Evolutionary conservation across 1,140 invertebrate species (phyloP), one percentile per base, ranked within the genome.

Genomic region (Drosophila orena): DNA sequence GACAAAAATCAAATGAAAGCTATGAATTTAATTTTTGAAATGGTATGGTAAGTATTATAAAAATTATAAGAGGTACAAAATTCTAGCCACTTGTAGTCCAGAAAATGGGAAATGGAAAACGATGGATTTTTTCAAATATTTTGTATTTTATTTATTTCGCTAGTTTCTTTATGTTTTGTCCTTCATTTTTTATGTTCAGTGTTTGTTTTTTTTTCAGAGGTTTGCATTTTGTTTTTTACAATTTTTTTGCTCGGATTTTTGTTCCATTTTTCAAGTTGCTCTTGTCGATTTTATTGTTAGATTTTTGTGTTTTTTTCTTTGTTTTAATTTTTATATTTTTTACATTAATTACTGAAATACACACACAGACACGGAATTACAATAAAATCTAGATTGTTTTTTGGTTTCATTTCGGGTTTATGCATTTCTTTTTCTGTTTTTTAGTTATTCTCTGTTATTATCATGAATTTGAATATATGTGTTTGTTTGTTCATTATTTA

Each of bases 361-460:
- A 88, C 83, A 86, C 83, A 88, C 84, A 89, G 84, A 89, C 84
- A 89, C 84, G 84, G 84, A 89, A 89, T 89, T 89, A 89, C 84
- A 89, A 89, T 89, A 89, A 83, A 81, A 89, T 89, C 84, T 89
- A 89, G 86, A 89, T 68, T 85, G 62, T 79, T 70, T 65, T 79
- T 79, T 64, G 49, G 53, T 52, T 77, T 69, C 56, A 49, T 68
- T 70, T 70, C 57, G 50, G 46, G 58, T 68, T 56, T 43, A 64
- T 64, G 60, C 30, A 8, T 72, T 38, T 38, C 35, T 30, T 30
- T 10, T 30, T 30, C 8, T 37, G 34, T 37, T 14, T 38, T 30
- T 72, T 10, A 22, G 5, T 35, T 49, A 49, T 49, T 80, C 27
- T 59, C 66, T 79, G 54, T 84, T 79, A 80, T 85, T 80, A 84